Evolutionary conservation across 2,113 vertebrate species (phyloP).

Genomic region (Ardeotis arabs): DNA sequence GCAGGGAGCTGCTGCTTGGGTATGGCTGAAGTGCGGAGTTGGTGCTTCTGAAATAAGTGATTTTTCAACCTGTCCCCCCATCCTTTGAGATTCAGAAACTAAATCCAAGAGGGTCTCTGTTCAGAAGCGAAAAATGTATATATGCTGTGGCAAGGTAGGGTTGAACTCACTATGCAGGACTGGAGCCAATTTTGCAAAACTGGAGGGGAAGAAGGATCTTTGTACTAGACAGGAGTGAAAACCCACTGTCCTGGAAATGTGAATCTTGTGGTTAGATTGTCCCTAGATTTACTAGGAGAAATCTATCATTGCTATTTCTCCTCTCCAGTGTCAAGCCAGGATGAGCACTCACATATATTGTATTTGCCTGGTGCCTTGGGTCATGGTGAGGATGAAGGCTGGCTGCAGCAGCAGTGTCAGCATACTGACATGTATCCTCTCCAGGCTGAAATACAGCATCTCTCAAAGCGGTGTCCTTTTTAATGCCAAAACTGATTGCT

Average conservation of each 20-base stretch:
- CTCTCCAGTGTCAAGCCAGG: background rate
- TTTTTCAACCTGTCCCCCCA: background rate
- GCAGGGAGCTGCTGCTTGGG: background rate
- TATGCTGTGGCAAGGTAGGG: background rate
- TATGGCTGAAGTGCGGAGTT: background rate
- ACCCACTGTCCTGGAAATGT: background rate
- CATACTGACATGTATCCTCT: fast-evolving
- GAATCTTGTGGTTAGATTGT: background rate
- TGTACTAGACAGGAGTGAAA: background rate
- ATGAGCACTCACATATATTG: too few species aligned
- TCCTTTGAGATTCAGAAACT: background rate
- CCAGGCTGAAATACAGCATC: background rate
- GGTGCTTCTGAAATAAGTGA: background rate
- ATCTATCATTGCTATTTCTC: background rate
- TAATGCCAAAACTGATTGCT: background rate
- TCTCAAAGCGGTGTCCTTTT: background rate
- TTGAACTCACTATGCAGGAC: background rate
- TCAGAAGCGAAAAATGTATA: background rate
- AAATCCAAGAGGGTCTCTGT: background rate
- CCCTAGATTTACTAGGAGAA: background rate
- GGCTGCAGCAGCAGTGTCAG: background rate
- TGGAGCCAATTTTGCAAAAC: background rate
- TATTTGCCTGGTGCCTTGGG: background rate
- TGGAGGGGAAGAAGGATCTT: background rate
- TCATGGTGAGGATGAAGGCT: background rate